Percentiles rank a stretch among this genome's conserved stretches.
Evolutionary conservation across 2,888 invertebrate genomes (phyloP).

Genomic region (Scaeva pyrastri): DNA sequence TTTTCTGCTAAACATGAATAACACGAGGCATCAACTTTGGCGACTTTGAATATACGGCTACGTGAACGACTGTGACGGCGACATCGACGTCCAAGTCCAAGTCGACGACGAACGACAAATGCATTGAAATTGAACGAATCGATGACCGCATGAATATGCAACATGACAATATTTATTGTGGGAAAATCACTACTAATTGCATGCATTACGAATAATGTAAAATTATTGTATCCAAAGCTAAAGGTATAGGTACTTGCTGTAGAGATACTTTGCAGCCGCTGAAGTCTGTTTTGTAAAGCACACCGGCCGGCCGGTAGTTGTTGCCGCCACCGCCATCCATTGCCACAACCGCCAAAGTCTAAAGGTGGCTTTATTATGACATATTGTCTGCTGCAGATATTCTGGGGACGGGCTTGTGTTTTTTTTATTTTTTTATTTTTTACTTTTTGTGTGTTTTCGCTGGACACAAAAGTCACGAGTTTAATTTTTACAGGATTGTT

Average conservation of each 20-base stretch:
- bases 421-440: too few species aligned
- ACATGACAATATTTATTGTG: conserved; percentile 72
- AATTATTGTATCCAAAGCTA: neutral
- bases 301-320: conserved; percentile 2
- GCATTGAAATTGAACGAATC: conserved; percentile 45
- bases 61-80: too few species aligned
- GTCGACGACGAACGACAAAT: conserved; percentile 3
- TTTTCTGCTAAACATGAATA: conserved; percentile 70
- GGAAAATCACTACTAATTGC: conserved; percentile 71
- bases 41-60: conserved; percentile 27
- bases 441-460: neutral
- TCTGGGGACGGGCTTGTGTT: conserved; percentile 57
- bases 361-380: conserved; percentile 67
- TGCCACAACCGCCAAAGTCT: neutral
- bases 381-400: conserved; percentile 55
- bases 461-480: conserved; percentile 72
- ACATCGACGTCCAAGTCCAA: too few species aligned
- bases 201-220: conserved; percentile 55
- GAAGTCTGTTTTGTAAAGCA: neutral
- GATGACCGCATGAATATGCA: conserved; percentile 71
- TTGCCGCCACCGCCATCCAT: neutral
- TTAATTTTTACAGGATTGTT: conserved; percentile 54
- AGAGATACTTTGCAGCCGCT: neutral
- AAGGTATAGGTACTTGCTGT: neutral
- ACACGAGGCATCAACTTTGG: conserved; percentile 55